Evolutionary conservation across 2,888 invertebrate genomes (phyloP).

Genomic region (Drosophila histrio): DNA sequence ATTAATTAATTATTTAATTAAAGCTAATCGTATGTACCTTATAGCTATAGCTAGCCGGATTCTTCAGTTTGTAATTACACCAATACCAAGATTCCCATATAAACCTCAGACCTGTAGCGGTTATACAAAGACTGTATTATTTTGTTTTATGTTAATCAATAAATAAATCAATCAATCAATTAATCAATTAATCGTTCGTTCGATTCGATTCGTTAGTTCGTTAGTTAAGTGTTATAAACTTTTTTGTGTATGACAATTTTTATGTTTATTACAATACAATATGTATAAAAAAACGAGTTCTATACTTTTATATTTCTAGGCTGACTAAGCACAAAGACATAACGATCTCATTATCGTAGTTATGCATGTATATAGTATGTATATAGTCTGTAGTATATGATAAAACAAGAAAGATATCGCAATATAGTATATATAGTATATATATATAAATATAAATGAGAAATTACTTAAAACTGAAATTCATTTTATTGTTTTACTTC

Average conservation of each 20-base stretch:
- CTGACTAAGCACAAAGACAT: conserved; percentile 60
- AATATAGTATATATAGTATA: conserved; percentile 41
- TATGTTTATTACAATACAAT: conserved; percentile 6
- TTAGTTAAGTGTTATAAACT: conserved; percentile 45
- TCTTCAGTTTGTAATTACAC: conserved; percentile 43
- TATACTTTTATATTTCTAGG: conserved; percentile 25
- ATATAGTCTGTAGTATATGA: conserved; percentile 14
- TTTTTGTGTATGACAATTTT: conserved; percentile 16
- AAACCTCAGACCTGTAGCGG: conserved; percentile 66
- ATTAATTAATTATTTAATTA: not conserved
- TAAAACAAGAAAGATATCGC: conserved; percentile 45
- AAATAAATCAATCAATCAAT: conserved; percentile 37
- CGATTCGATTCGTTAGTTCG: conserved; percentile 34
- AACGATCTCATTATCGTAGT: conserved; percentile 68
- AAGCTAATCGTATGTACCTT: conserved; percentile 68
- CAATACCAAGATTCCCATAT: conserved; percentile 52
- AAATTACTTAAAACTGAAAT: conserved; percentile 31
- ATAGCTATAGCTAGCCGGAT: conserved; percentile 67
- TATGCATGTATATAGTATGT: conserved; percentile 20
- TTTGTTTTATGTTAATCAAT: conserved; percentile 39
- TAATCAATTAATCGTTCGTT: conserved; percentile 13
- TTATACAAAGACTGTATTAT: conserved; percentile 69
- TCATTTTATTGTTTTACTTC: conserved; percentile 11
- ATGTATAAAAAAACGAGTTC: conserved; percentile 12
- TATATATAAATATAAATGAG: conserved; percentile 24